Evolutionary conservation across 2,113 vertebrate genomes (phyloP).

Genomic region (Cephalopholis sonnerati): DNA sequence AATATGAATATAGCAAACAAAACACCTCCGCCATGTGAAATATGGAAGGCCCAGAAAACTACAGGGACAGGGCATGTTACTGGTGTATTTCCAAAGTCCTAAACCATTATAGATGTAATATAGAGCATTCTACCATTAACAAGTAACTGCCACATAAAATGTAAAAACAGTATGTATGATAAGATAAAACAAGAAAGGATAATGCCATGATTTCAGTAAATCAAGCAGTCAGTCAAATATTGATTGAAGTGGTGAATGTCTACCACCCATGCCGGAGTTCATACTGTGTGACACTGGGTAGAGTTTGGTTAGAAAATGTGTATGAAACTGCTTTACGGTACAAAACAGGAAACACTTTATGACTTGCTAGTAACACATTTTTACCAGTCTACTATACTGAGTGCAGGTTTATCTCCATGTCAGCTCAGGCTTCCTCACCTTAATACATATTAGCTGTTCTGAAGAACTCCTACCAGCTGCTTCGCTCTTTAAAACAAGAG

Average conservation of each 20-base stretch:
- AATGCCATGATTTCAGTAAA: neutral
- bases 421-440: neutral
- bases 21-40: too few species aligned
- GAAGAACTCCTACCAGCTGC: neutral
- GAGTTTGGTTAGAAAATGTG: neutral
- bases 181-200: neutral
- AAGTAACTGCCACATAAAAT: neutral
- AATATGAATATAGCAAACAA: too few species aligned
- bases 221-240: neutral
- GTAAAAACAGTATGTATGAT: too few species aligned
- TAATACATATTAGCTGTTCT: neutral
- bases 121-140: neutral
- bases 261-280: neutral
- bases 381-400: neutral
- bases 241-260: neutral
- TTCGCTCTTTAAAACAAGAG: neutral
- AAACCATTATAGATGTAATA: neutral
- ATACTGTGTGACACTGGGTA: neutral
- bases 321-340: neutral
- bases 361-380: neutral
- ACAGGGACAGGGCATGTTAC: too few species aligned
- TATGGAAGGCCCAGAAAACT: neutral
- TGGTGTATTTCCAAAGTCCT: neutral
- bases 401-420: conserved; percentile 2
- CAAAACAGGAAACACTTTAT: neutral